Conservation (phyloP, 2,797 vertebrate species). For the Spatula clypeata region DNA sequence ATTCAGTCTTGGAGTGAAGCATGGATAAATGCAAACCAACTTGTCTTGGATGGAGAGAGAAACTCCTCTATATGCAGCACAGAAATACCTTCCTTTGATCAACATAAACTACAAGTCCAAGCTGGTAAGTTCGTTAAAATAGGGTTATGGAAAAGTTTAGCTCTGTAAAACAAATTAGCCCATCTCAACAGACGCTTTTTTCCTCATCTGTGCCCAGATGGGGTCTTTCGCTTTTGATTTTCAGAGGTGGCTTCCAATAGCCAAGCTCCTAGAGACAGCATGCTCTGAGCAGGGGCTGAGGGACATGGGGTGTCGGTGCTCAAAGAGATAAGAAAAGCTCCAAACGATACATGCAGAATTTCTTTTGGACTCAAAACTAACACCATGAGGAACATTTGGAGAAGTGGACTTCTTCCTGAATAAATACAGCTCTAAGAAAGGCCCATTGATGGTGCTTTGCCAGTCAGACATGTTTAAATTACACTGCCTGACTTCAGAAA, state of each 20-base stretch:
- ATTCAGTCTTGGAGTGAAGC: neutral
- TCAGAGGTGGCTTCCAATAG: neutral
- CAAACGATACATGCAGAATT: neutral
- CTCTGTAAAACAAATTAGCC: slow-evolving; percentile 55
- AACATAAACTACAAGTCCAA: slow-evolving; percentile 13
- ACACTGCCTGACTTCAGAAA: slow-evolving; percentile 23
- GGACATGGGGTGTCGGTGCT: neutral
- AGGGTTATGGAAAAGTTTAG: slow-evolving; percentile 5
- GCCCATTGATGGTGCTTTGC: neutral
- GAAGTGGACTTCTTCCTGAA: neutral
- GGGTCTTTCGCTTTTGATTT: slow-evolving; percentile 38
- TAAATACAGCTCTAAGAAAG: slow-evolving; percentile 48
- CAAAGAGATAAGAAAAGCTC: neutral
- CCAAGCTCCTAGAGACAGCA: neutral
- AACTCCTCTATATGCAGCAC: neutral
- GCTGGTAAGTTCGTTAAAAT: slow-evolving; percentile 48
- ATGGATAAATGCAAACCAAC: slow-evolving; percentile 10
- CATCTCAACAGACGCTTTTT: slow-evolving; percentile 23
- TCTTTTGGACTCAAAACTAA: neutral
- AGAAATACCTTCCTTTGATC: slow-evolving; percentile 41
- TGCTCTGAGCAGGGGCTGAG: rapidly evolving
- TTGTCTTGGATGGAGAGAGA: neutral
- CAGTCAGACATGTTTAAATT: neutral
- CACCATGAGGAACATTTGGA: neutral
- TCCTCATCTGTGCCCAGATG: slow-evolving; percentile 14